Base-by-base conservation (phyloP, 2,113 vertebrate species). In the Dolichallabes microphthalmus region DNA sequence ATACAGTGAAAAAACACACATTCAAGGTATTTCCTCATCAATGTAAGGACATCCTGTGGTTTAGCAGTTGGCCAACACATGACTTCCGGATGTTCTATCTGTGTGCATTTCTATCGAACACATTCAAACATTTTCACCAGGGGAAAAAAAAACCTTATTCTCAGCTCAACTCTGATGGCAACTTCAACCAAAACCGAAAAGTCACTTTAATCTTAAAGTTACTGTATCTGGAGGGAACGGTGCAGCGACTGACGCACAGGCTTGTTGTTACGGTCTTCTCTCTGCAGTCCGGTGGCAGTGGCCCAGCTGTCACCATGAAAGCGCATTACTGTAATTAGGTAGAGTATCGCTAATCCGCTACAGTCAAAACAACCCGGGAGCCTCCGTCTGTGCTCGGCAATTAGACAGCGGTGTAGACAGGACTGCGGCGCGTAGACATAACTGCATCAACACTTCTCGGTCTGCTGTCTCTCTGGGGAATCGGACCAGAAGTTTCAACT, bases 281-380 rank as follows among this genome's bases (percentile, higher is more conserved):
- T 53, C 60, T 35, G 83, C 79, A 85, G 82, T 83, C 61, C 50
- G 35, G 58, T 74, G 86, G 75, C 82, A 84, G 82, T 32, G 35
- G 69, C 58, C 61, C 86, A 87, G 78, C 83, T 82, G 83, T 63
- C 79, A 13, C 50, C 77, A 53, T 79, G 60, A 77, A 85, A 87
- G 82, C 71, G 25, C 80, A 87, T 82, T 87, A 82, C 78, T 82
- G 86, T 87, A 87, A 87, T 87, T 82, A 87, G 86, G 71, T 75
- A 73, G 83, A 53, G 84, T 85, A 71, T 64, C 45, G 27, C 27
- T 88, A 88, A 88, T 85, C 87, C 80, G 57, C 87, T 73, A 53
- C 84, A 85, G 86, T 82, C 83, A 87, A 87, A 88, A 85, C 84
- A 45, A 85, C 83, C 78, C 74, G 15, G 77, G 60, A 64, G 57